phyloP scores from a whole-genome alignment of 2,797 vertebrate genomes.

The Hydrocynus forskahlii region DNA sequence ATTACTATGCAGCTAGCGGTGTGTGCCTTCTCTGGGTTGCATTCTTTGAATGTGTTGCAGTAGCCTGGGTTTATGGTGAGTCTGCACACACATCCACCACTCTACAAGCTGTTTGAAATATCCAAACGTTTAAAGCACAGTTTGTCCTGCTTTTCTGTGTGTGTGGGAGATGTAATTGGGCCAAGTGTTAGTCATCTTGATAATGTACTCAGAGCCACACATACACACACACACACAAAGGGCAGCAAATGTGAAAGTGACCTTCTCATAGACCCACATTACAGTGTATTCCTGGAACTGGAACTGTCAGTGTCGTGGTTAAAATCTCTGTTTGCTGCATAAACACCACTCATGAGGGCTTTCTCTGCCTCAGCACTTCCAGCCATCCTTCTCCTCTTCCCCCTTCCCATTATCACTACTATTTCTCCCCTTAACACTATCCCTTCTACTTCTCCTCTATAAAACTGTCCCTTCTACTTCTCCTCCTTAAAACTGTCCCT shows the following conservation, averaged over 20 bases:
- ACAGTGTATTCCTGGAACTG: constrained; percentile 24
- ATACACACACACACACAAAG: constrained; percentile 6
- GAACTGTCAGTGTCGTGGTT: constrained; percentile 25
- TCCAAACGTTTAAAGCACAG: constrained; percentile 16
- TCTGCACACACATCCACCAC: constrained; percentile 47
- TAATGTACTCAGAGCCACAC: constrained; percentile 9
- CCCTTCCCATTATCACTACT: not conserved
- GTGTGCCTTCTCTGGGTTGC: constrained; percentile 99
- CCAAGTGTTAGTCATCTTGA: constrained; percentile 29
- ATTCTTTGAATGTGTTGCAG: constrained; percentile 99
- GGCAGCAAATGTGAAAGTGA: constrained; percentile 18
- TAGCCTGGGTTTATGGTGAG: constrained; percentile 99
- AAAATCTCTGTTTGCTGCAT: constrained; percentile 35
- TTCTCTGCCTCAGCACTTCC: not conserved
- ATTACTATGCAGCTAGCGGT: constrained; percentile 99
- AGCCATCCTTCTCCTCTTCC: not conserved
- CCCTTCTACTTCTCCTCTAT: not conserved
- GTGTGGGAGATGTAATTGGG: constrained; percentile 28
- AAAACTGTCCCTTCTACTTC: no score
- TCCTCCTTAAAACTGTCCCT: no score
- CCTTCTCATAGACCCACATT: constrained; percentile 11
- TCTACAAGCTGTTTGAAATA: not conserved
- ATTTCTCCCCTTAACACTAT: not conserved
- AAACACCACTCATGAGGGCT: constrained; percentile 11
- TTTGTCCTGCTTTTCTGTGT: constrained; percentile 23